Evolutionary conservation across 2,113 vertebrate species (phyloP), one percentile per base, ranked within the genome.

Genomic region (Cyprinodon variegatus): DNA sequence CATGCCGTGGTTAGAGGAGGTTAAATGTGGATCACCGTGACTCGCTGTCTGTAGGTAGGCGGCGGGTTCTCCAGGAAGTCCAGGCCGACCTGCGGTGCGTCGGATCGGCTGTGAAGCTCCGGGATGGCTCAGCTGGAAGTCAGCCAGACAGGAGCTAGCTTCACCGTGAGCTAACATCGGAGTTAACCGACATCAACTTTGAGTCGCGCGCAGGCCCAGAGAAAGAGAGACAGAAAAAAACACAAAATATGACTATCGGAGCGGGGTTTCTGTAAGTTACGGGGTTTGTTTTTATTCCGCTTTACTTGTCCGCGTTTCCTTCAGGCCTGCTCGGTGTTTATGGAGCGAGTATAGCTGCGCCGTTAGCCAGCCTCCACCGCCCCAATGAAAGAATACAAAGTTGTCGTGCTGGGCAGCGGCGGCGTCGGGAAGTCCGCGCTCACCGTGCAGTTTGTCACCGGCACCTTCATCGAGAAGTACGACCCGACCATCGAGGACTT

Each of bases 401-500:
- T 98, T 91, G 97, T 98, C 83, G 97, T 98, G 94, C 95, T 98
- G 95, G 97, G 97, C 88, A 96, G 94, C 79, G 97, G 97, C 86
- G 97, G 98, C 87, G 97, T 97, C 90, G 98, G 97, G 68, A 98
- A 99, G 93, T 98, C 98, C 82, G 97, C 97, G 89, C 95, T 98
- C 45, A 99, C 98, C 59, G 98, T 99, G 84, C 98, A 99, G 95
- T 99, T 99, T 90, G 98, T 99, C 80, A 98, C 97, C 14, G 98
- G 98, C 68, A 97, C 97, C 66, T 99, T 98, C 92, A 98, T 99
- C 90, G 97, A 99, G 94, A 99, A 99, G 93, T 99, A 99, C 86
- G 97, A 99, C 94, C 97, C 97, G 57, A 99, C 97, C 88, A 99
- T 99, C 83, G 97, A 99, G 94, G 97, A 99, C 93, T 99, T 98